Evolutionary conservation across 2,113 vertebrate genomes (phyloP).

Genomic region (Camelus bactrianus): DNA sequence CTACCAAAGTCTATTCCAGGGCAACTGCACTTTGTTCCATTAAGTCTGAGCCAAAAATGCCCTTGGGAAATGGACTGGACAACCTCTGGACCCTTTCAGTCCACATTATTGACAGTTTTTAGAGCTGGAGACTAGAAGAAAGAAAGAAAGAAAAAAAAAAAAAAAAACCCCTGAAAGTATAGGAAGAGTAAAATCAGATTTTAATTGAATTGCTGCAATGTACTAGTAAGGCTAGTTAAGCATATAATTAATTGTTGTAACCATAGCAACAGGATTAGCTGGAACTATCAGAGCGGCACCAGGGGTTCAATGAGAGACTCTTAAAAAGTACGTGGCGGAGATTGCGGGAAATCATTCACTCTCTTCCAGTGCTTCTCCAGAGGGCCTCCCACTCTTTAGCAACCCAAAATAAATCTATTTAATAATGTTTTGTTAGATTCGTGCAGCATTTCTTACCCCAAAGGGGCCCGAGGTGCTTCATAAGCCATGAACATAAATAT

Average conservation of each 20-base stretch:
- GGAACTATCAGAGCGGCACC: slow-evolving; percentile 56
- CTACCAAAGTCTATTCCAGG: slow-evolving; percentile 1
- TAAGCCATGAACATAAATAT: slow-evolving; percentile 68
- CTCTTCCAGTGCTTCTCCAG: slow-evolving; percentile 57
- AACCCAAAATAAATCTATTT: slow-evolving; percentile 73
- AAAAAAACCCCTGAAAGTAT: neutral
- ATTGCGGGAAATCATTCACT: slow-evolving; percentile 68
- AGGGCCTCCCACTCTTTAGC: slow-evolving; percentile 56
- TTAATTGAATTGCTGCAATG: slow-evolving; percentile 75
- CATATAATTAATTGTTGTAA: slow-evolving; percentile 81
- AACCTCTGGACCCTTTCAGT: neutral
- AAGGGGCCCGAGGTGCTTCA: slow-evolving; percentile 67
- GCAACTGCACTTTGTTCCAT: neutral
- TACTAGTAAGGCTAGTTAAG: slow-evolving; percentile 79
- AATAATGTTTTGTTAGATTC: slow-evolving; percentile 76
- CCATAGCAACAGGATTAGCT: slow-evolving; percentile 78
- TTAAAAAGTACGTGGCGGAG: slow-evolving; percentile 71
- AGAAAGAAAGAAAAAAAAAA: neutral
- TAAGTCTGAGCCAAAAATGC: neutral
- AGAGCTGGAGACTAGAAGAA: neutral
- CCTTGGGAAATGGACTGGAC: neutral
- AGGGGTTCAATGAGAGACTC: slow-evolving; percentile 74
- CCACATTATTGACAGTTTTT: slow-evolving; percentile 26
- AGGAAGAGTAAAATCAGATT: slow-evolving; percentile 73
- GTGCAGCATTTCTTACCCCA: slow-evolving; percentile 67